Conservation (phyloP, 2,797 vertebrate genomes). For the Cynodonichthys magdalenae region DNA sequence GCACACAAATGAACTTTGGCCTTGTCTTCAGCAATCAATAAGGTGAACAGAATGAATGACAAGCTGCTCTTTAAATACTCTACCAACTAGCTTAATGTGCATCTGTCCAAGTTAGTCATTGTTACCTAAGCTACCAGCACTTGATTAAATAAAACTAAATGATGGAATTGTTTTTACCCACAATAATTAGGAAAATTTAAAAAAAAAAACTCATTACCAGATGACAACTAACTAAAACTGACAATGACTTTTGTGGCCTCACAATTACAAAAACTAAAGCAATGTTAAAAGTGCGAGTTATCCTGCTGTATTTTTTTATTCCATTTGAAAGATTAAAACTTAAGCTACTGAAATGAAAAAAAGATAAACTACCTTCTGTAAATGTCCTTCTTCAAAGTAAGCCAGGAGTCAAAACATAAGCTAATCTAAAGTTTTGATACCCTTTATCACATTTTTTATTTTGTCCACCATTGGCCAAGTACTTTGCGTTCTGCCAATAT, state of each 20-base stretch:
- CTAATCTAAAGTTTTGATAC: slow-evolving; percentile 5
- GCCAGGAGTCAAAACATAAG: slow-evolving; percentile 1
- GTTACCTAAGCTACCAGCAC: not conserved
- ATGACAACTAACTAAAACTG: not conserved
- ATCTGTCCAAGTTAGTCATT: not conserved
- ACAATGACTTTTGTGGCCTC: slow-evolving; percentile 7
- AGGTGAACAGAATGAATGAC: slow-evolving; percentile 17
- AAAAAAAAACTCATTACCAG: not conserved
- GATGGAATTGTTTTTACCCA: not conserved
- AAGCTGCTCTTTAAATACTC: slow-evolving; percentile 7
- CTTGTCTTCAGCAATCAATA: slow-evolving; percentile 31
- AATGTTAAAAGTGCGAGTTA: not conserved
- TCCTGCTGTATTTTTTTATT: not conserved
- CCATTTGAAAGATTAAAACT: not conserved
- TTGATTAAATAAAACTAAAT: not conserved
- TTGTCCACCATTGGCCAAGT: not conserved
- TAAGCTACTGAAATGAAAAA: not conserved
- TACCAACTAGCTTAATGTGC: not conserved
- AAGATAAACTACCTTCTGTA: not conserved
- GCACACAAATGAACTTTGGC: slow-evolving; percentile 55
- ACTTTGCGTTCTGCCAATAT: slow-evolving; percentile 4
- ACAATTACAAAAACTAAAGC: slow-evolving; percentile 11
- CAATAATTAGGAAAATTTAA: not conserved
- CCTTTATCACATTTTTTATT: slow-evolving; percentile 20
- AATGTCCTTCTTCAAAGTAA: not conserved